Base-by-base conservation (phyloP, 1,140 invertebrate species). In the Drosophila kikkawai region DNA sequence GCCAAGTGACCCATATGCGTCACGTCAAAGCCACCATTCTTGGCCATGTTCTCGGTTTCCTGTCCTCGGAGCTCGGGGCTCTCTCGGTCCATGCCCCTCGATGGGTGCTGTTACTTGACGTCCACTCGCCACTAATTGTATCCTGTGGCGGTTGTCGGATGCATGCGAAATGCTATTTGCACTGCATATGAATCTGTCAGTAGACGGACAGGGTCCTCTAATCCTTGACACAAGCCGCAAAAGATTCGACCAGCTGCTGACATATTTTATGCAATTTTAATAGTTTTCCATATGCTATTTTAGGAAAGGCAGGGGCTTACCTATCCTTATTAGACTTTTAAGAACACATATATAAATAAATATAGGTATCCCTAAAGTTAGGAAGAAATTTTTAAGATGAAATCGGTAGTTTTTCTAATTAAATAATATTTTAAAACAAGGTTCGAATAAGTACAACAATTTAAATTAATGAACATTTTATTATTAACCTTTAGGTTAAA, bases 91-190 rank as follows among this genome's bases (percentile, higher is more conserved):
- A 26, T 41, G 45, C 34, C 29, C 36, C n/a, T 34, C 32, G 51
- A 42, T 66, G 59, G 67, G 32, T 47, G 50, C 22, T 61, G 58
- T 69, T 61, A 57, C 58, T 73, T 67, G 79, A 79, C 53, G 67
- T 44, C 69, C 80, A 76, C 71, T 83, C 76, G 67, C 70, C 48
- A 50, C 61, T 87, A 86, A 87, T 87, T 87, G 83, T 67, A 68
- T 77, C 75, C 79, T 71, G 75, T 45, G 53, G 63, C 68, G 70
- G 32, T 73, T 44, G 56, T 53, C 48, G 51, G 61, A 41, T 57
- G 74, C 73, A 73, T 44, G 26, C 55, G 36, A 70, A 73, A 74
- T 60, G 47, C 68, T 42, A 70, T 68, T 70, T 70, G 34, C 67
- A 37, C 48, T 37, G 37, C 22, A 68, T 34, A 68, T 70, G 48